phyloP scores from a whole-genome alignment of 2,113 vertebrate genomes.

The Aegotheles bennettii region DNA sequence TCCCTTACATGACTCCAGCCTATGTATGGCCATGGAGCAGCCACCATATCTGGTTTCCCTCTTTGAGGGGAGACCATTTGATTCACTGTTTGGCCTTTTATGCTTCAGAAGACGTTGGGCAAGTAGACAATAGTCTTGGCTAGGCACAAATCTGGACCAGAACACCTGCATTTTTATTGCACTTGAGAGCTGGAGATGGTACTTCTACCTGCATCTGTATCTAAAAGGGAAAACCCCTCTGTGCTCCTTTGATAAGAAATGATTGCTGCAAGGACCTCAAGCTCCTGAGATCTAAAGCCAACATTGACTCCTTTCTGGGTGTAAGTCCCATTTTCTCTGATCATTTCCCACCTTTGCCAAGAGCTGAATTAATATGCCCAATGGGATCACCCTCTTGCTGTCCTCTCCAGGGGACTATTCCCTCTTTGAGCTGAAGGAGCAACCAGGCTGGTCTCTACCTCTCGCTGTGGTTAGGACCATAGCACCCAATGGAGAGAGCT shows the following conservation, averaged over 20 bases:
- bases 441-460: background rate
- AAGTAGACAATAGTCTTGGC: background rate
- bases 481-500: background rate
- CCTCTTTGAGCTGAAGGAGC: background rate
- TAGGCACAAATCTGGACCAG: background rate
- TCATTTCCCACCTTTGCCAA: background rate
- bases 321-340: background rate
- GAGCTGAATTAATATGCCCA: background rate
- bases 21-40: background rate
- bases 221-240: background rate
- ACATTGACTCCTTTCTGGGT: rapidly evolving
- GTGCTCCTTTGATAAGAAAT: background rate
- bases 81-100: background rate
- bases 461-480: rapidly evolving
- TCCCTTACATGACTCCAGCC: background rate
- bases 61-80: background rate
- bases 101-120: background rate
- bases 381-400: background rate
- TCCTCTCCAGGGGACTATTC: background rate
- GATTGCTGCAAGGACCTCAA: background rate
- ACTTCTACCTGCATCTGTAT: background rate
- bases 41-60: background rate
- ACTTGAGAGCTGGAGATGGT: background rate
- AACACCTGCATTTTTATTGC: background rate
- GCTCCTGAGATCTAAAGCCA: background rate